phyloP scores from a whole-genome alignment of 2,113 vertebrate genomes.

The Naja naja region DNA sequence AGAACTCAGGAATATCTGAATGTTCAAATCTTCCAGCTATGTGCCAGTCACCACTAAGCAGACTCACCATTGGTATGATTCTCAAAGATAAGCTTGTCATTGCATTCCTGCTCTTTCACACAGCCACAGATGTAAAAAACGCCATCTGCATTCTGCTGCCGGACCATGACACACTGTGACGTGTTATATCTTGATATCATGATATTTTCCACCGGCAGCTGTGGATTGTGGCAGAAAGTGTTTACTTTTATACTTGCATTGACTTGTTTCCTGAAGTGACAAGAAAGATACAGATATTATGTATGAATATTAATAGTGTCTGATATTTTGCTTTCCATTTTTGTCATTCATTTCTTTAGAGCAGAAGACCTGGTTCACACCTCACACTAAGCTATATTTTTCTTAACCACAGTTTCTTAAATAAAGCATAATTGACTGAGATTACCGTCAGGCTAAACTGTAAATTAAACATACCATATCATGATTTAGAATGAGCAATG shows the following conservation, averaged over 20 bases:
- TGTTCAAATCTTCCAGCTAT: fast-evolving
- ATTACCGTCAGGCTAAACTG: background rate
- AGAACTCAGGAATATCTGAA: background rate
- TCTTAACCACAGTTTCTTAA: background rate
- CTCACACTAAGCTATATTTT: background rate
- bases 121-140: conserved; percentile 80
- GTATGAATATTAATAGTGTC: background rate
- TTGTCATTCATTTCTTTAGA: background rate
- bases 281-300: background rate
- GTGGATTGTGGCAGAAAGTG: conserved; percentile 81
- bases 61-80: conserved; percentile 77
- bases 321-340: background rate
- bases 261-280: conserved; percentile 74
- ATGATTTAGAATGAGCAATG: background rate
- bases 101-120: conserved; percentile 81
- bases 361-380: background rate
- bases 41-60: background rate
- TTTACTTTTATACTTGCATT: conserved; percentile 81
- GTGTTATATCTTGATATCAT: conserved; percentile 80
- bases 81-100: conserved; percentile 84
- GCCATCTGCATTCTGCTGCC: conserved; percentile 64
- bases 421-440: background rate
- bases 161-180: conserved; percentile 78
- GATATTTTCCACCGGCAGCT: conserved; percentile 76
- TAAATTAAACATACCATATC: background rate